Evolutionary conservation across 2,888 invertebrate species (phyloP).

Genomic region (Scaptomyza parva): DNA sequence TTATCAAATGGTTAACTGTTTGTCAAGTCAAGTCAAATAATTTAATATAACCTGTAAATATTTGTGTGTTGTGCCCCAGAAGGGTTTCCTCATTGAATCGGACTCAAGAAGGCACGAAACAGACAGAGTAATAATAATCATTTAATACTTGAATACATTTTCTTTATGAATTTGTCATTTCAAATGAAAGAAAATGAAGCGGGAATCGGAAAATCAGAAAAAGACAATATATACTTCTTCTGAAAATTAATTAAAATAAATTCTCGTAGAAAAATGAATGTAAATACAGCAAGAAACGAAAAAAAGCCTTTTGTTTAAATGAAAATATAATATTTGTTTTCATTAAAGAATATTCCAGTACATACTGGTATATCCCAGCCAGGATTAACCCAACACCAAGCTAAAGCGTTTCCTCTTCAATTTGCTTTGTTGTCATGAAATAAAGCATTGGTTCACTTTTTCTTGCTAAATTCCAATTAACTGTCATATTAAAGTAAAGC

Average conservation of each 20-base stretch:
- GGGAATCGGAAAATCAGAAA: too few relatives aligned
- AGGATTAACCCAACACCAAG: not conserved
- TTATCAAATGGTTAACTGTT: conserved; percentile 17
- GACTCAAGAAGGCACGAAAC: not conserved
- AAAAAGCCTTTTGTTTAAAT: too few relatives aligned
- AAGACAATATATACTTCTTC: too few relatives aligned
- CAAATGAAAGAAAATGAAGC: too few relatives aligned
- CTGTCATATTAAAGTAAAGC: not conserved
- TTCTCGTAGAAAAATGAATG: too few relatives aligned
- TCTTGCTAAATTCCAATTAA: not conserved
- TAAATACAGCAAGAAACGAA: too few relatives aligned
- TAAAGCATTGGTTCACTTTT: not conserved
- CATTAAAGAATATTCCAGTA: too few relatives aligned
- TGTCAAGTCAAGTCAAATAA: conserved; percentile 9
- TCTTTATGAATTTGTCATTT: not conserved
- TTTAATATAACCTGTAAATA: not conserved
- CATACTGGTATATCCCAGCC: not conserved
- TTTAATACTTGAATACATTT: not conserved
- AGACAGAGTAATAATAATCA: not conserved
- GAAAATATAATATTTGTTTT: not conserved
- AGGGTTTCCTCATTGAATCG: not conserved
- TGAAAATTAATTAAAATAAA: too few relatives aligned
- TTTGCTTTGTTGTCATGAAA: not conserved
- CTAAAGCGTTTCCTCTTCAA: not conserved
- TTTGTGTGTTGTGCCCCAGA: not conserved